These are phyloP conservation scores for Beroe forskalii DNA, from an alignment of 37 sponge, comb jelly and placozoan genomes.

Conservation along the genomic window DNA sequence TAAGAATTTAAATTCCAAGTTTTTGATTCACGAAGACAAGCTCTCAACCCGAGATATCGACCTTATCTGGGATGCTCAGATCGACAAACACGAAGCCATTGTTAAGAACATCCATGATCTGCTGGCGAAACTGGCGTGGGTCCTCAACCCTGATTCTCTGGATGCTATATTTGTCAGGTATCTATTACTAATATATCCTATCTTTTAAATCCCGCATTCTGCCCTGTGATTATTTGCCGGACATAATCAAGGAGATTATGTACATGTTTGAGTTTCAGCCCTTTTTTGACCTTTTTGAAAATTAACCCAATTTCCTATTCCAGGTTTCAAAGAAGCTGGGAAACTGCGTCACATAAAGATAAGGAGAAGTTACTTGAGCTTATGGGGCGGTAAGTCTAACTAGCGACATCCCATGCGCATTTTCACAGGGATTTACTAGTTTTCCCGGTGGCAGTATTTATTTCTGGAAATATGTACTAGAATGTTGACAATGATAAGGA, in stretches of 20 bases:
- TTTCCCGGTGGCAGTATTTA: no score
- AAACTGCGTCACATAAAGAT: conserved; percentile 80
- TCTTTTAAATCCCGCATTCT: not conserved
- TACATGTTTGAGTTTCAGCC: not conserved
- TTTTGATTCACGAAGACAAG: conserved; percentile 53
- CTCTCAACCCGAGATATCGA: conserved; percentile 84
- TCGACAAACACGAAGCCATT: conserved; percentile 89
- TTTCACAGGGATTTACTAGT: no score
- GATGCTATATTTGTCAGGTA: conserved; percentile 92
- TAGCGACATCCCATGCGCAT: no score
- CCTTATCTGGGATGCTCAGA: conserved; percentile 84
- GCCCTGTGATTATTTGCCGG: not conserved
- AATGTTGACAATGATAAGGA: no score
- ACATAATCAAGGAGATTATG: not conserved
- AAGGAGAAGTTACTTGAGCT: conserved; percentile 93
- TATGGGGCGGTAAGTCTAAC: conserved; percentile 70
- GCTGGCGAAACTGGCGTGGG: conserved; percentile 92
- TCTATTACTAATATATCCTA: conserved; percentile 75
- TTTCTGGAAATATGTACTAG: no score
- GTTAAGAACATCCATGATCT: conserved; percentile 98
- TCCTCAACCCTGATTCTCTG: conserved; percentile 89
- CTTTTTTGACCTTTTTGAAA: not conserved
- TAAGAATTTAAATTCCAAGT: no score
- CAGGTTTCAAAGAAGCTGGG: conserved; percentile 82
- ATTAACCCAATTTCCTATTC: no score